phyloP scores from a whole-genome alignment of 1,140 invertebrate species.

The Battus philenor region DNA sequence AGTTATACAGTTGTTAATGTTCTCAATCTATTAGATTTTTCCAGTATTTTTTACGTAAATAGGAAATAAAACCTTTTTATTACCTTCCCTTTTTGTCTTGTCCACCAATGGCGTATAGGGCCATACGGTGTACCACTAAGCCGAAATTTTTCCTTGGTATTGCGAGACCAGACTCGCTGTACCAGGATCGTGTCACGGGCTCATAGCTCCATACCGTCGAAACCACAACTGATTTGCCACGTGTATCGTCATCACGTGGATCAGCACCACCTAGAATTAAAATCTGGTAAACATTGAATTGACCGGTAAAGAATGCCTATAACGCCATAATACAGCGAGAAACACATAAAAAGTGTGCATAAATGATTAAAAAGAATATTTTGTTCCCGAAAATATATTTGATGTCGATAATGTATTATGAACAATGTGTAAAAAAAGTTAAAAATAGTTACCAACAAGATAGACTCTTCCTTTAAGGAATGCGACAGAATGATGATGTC shows the following conservation, averaged over 20 bases:
- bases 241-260: constrained; percentile 74
- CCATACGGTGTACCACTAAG: constrained; percentile 75
- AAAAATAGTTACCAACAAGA: constrained; percentile 68
- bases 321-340: too few relatives aligned
- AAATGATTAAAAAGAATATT: too few relatives aligned
- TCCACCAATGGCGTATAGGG: constrained; percentile 79
- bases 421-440: neutral
- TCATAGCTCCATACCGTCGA: constrained; percentile 80
- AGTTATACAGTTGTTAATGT: too few relatives aligned
- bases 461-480: constrained; percentile 77
- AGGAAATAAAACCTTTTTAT: too few relatives aligned
- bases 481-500: constrained; percentile 77
- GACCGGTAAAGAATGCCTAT: too few relatives aligned
- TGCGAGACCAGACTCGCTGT: constrained; percentile 74
- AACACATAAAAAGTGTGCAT: too few relatives aligned
- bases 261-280: constrained; percentile 75
- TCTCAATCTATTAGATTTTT: too few relatives aligned
- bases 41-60: too few relatives aligned
- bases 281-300: too few relatives aligned
- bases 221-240: constrained; percentile 74
- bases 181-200: constrained; percentile 77
- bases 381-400: too few relatives aligned
- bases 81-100: constrained; percentile 78
- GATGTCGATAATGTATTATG: too few relatives aligned
- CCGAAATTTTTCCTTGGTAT: constrained; percentile 78